These are phyloP conservation scores for Huso huso DNA, from an alignment of 2,797 vertebrate species.

Conservation along the genomic window DNA sequence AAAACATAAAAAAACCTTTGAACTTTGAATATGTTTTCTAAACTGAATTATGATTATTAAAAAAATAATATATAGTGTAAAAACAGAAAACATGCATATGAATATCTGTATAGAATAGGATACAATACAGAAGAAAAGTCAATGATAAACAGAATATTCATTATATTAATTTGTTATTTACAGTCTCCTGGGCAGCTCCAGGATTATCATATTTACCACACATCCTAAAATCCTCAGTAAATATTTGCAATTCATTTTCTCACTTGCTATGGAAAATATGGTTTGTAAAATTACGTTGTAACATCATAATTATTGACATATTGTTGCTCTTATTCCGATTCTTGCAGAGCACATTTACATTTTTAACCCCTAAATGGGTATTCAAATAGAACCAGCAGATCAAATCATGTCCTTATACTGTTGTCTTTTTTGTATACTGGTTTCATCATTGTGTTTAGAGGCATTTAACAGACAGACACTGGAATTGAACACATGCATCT, in stretches of 20 bases:
- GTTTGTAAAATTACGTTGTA: slow-evolving; percentile 66
- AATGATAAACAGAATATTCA: slow-evolving; percentile 47
- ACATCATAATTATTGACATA: no score
- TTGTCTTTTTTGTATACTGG: no score
- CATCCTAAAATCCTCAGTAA: slow-evolving; percentile 63
- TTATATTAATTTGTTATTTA: slow-evolving; percentile 60
- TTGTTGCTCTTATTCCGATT: no score
- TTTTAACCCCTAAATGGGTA: no score
- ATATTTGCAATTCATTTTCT: slow-evolving; percentile 66
- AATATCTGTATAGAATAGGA: slow-evolving; percentile 33
- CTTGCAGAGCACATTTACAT: no score
- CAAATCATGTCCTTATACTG: no score
- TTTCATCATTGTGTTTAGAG: no score
- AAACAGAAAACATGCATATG: slow-evolving; percentile 7
- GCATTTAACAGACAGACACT: no score
- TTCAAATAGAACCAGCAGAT: no score
- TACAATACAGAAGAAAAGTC: slow-evolving; percentile 38
- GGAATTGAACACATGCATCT: no score
- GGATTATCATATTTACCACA: slow-evolving; percentile 62
- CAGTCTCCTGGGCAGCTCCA: slow-evolving; percentile 43
- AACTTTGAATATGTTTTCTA: neutral
- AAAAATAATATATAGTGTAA: neutral
- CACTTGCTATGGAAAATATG: slow-evolving; percentile 35
- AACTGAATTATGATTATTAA: neutral
- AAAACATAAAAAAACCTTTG: neutral